Conservation (phyloP, 2,888 invertebrate genomes). For the Eupithecia vulgata region DNA sequence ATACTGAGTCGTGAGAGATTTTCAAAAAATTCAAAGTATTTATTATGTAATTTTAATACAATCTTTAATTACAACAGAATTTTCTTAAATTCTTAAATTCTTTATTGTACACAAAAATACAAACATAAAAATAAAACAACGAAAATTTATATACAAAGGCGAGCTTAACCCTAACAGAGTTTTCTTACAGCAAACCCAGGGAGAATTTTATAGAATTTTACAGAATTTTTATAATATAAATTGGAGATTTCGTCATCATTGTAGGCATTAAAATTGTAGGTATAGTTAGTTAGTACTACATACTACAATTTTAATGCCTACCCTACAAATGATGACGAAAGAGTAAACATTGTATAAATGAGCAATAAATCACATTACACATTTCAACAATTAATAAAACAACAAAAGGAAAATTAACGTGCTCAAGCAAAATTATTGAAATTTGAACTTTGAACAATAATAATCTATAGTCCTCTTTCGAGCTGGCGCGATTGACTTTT, state of each 20-base stretch:
- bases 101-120: no score
- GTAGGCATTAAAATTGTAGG: no score
- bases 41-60: background rate
- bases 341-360: background rate
- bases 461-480: background rate
- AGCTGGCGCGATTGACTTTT: no score
- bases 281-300: no score
- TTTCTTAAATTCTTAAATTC: no score
- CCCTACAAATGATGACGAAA: background rate
- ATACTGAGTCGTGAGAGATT: background rate
- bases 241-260: no score
- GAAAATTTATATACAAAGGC: no score
- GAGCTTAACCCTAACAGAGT: no score
- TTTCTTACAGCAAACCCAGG: no score
- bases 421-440: background rate
- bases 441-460: background rate
- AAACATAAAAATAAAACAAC: no score
- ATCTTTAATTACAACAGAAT: background rate
- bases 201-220: no score
- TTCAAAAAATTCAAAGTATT: background rate
- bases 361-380: background rate
- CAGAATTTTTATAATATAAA: no score
- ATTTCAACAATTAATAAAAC: background rate
- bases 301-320: background rate
- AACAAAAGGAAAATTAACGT: background rate